A percentile compares a stretch with the other conserved stretches of the same genome.
These are phyloP conservation scores for Halesus radiatus DNA, from an alignment of 1,140 invertebrate genomes.

Conservation along the genomic window DNA sequence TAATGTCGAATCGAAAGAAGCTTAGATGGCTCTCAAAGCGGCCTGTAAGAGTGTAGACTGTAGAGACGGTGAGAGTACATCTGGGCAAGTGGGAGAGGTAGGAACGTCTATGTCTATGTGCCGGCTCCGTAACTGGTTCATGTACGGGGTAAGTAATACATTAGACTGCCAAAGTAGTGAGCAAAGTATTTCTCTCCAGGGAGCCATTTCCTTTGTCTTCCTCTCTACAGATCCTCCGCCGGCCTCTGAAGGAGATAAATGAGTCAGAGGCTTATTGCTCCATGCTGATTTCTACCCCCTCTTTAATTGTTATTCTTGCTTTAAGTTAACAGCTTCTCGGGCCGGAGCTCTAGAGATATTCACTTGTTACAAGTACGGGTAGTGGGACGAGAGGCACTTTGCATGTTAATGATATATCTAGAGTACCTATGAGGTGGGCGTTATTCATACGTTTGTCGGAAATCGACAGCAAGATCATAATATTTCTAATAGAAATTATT, in stretches of 20 bases:
- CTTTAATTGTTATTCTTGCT: constrained; percentile 58
- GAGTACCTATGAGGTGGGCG: neutral
- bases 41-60: too few species aligned
- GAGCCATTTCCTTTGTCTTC: constrained; percentile 57
- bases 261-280: constrained; percentile 55
- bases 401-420: constrained; percentile 28
- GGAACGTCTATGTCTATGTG: neutral
- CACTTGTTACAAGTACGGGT: constrained; percentile 3
- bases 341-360: constrained; percentile 24
- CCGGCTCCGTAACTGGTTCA: too few species aligned
- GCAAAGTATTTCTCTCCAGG: constrained; percentile 56
- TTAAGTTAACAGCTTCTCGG: constrained; percentile 50
- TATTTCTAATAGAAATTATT: too few species aligned
- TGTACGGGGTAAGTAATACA: constrained; percentile 53
- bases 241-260: constrained; percentile 56
- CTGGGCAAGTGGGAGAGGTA: neutral
- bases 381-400: constrained; percentile 2
- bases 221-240: constrained; percentile 26
- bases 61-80: too few species aligned
- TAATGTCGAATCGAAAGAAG: too few species aligned
- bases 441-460: too few species aligned
- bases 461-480: too few species aligned
- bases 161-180: constrained; percentile 57
- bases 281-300: constrained; percentile 57
- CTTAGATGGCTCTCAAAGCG: too few species aligned